phyloP scores from a whole-genome alignment of 2,888 invertebrate species.

The Luperina testacea region DNA sequence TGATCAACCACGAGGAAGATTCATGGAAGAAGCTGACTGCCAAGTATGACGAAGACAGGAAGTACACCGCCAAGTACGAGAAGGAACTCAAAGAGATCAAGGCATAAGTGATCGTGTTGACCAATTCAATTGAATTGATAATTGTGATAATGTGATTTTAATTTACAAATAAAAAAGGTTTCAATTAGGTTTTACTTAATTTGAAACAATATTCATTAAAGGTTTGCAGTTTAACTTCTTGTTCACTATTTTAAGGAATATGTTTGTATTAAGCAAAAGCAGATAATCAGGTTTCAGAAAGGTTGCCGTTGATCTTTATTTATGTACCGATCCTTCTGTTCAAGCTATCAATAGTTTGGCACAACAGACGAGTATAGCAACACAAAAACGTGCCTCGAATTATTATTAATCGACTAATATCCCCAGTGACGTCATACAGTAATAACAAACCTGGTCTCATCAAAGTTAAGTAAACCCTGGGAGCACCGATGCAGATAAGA shows the following conservation, averaged over 20 bases:
- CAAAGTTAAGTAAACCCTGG: too few relatives aligned
- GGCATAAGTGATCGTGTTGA: slow-evolving; percentile 40
- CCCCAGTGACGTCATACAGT: too few relatives aligned
- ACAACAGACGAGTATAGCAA: not conserved
- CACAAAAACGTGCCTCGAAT: not conserved
- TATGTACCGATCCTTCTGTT: not conserved
- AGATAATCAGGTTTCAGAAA: not conserved
- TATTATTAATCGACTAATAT: not conserved
- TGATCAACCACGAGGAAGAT: slow-evolving; percentile 78
- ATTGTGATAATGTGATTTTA: slow-evolving; percentile 26
- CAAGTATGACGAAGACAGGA: slow-evolving; percentile 83
- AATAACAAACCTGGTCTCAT: too few relatives aligned
- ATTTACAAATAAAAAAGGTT: slow-evolving; percentile 21
- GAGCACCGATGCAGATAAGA: too few relatives aligned
- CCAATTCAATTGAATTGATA: slow-evolving; percentile 1
- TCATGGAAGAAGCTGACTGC: slow-evolving; percentile 78
- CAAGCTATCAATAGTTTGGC: not conserved
- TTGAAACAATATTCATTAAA: not conserved
- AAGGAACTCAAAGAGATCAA: slow-evolving; percentile 71
- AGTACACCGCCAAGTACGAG: slow-evolving; percentile 79
- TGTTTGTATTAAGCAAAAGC: not conserved
- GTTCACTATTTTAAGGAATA: not conserved
- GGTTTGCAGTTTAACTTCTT: not conserved
- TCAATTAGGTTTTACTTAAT: not conserved
- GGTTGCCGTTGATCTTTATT: not conserved